Evolutionary conservation across 2,113 vertebrate species (phyloP).

Genomic region (Choloepus hoffmanni): DNA sequence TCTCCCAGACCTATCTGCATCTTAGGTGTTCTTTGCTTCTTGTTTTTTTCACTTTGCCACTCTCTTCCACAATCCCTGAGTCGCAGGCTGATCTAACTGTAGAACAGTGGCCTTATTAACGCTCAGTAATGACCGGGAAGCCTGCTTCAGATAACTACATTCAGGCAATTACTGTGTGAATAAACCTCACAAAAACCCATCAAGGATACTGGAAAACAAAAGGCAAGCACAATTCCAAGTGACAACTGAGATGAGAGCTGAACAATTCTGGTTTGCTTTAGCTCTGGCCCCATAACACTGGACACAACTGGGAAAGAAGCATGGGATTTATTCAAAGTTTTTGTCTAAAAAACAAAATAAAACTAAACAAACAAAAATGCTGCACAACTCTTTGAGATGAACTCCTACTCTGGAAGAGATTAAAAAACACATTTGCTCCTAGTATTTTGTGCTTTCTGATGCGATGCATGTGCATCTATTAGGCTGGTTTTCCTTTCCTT

Average conservation of each 20-base stretch:
- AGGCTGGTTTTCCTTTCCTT: neutral
- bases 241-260: neutral
- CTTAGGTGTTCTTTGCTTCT: neutral
- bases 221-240: neutral
- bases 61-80: conserved; percentile 1
- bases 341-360: neutral
- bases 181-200: neutral
- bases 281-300: neutral
- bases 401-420: neutral
- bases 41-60: neutral
- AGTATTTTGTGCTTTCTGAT: neutral
- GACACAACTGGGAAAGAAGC: neutral
- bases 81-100: neutral
- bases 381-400: neutral
- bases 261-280: neutral
- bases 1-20: neutral
- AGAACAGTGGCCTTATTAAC: conserved; percentile 8
- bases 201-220: neutral
- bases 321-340: neutral
- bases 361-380: neutral
- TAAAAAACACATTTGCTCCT: no score
- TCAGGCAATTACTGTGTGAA: neutral
- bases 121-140: neutral
- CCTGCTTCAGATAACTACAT: conserved; percentile 35
- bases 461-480: neutral